Evolutionary conservation across 2,797 vertebrate species (phyloP).

Genomic region (Falco rusticolus): DNA sequence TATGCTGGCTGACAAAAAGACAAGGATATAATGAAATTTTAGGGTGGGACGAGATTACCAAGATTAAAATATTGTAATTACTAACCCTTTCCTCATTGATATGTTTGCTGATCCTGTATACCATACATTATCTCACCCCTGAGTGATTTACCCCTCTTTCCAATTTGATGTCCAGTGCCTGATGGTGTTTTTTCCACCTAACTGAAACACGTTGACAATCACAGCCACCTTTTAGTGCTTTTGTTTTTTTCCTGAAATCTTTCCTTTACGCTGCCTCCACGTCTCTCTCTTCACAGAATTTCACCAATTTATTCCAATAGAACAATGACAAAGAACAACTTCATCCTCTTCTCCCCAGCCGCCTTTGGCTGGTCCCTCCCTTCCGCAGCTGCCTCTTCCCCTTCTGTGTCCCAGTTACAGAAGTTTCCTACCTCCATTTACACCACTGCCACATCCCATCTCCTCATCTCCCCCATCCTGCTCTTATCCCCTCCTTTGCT

Average conservation of each 20-base stretch:
- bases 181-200: background rate
- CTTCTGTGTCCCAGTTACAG: background rate
- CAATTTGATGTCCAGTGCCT: background rate
- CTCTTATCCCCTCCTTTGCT: background rate
- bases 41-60: background rate
- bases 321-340: background rate
- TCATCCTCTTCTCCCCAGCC: background rate
- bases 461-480: background rate
- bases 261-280: background rate
- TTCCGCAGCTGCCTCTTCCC: background rate
- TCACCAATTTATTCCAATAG: background rate
- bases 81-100: background rate
- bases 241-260: background rate
- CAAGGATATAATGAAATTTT: background rate
- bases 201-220: background rate
- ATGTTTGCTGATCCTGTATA: background rate
- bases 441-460: fast-evolving
- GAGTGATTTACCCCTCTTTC: background rate
- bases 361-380: background rate
- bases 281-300: background rate
- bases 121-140: fast-evolving
- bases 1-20: background rate
- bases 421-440: background rate
- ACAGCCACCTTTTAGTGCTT: background rate
- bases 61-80: background rate